A percentile compares a stretch with the other conserved stretches of the same genome.
phyloP scores from a whole-genome alignment of 2,797 vertebrate species.

The Decapterus maruadsi region DNA sequence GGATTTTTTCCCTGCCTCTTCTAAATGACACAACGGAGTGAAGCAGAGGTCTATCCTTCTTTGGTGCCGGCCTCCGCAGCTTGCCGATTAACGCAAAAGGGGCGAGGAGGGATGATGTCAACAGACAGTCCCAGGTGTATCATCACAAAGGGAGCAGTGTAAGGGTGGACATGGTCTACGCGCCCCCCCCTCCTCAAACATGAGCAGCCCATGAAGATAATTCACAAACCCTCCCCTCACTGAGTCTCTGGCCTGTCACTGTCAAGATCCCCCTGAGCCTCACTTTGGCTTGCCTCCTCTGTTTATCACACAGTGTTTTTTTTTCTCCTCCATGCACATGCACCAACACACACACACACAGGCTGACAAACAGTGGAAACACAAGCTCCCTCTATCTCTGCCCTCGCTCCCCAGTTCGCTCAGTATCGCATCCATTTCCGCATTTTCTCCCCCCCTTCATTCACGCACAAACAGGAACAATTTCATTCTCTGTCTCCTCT shows the following conservation, averaged over 20 bases:
- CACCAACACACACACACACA: conserved; percentile 39
- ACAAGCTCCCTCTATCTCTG: conserved; percentile 70
- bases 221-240: conserved; percentile 42
- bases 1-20: conserved; percentile 32
- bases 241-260: conserved; percentile 30
- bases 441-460: conserved; percentile 64
- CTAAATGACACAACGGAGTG: conserved; percentile 36
- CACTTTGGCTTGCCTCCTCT: conserved; percentile 46
- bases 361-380: conserved; percentile 64
- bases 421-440: conserved; percentile 71
- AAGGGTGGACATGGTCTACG: conserved; percentile 49
- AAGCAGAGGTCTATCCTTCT: conserved; percentile 54
- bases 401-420: conserved; percentile 46
- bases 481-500: conserved; percentile 59
- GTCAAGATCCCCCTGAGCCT: conserved; percentile 46
- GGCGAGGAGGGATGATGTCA: conserved; percentile 73
- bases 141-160: conserved; percentile 81
- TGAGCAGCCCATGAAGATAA: conserved; percentile 51
- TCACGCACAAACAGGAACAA: conserved; percentile 69
- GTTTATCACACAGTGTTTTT: conserved; percentile 51
- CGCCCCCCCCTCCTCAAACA: conserved; percentile 47
- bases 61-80: conserved; percentile 32
- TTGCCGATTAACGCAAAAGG: conserved; percentile 53
- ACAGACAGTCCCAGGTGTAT: conserved; percentile 80
- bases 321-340: conserved; percentile 37